Evolutionary conservation across 2,113 vertebrate species (phyloP).

Genomic region (Microcebus tavaratra): DNA sequence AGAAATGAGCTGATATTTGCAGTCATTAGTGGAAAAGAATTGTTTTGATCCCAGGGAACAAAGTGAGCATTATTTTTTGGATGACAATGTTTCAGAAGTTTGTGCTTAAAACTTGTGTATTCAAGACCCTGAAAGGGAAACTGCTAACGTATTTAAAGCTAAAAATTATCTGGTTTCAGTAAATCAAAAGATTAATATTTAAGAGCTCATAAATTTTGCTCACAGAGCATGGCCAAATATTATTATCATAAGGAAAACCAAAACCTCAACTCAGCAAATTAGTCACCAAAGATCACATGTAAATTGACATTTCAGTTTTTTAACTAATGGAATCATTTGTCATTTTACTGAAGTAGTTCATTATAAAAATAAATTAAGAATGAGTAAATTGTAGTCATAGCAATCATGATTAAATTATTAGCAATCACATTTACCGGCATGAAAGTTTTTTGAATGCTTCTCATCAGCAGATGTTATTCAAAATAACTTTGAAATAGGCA

Average conservation of each 20-base stretch:
- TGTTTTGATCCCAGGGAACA: slow-evolving; percentile 58
- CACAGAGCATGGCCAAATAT: slow-evolving; percentile 61
- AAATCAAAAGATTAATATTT: slow-evolving; percentile 69
- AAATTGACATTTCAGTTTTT: slow-evolving; percentile 76
- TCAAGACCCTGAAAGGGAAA: slow-evolving; percentile 54
- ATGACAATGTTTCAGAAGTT: slow-evolving; percentile 74
- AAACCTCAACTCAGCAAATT: slow-evolving; percentile 74
- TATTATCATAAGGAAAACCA: slow-evolving; percentile 75
- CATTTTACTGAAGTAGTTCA: slow-evolving; percentile 76
- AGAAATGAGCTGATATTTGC: slow-evolving; percentile 73
- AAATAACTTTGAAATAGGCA: slow-evolving; percentile 68
- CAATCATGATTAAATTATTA: slow-evolving; percentile 75
- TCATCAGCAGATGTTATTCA: slow-evolving; percentile 55
- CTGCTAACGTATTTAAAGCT: slow-evolving; percentile 53
- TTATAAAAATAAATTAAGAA: slow-evolving; percentile 79
- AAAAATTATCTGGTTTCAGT: slow-evolving; percentile 72
- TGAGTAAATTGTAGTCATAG: slow-evolving; percentile 74
- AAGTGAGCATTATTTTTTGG: slow-evolving; percentile 62
- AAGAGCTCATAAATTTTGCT: slow-evolving; percentile 74
- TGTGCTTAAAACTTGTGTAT: slow-evolving; percentile 56
- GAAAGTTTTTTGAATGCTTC: slow-evolving; percentile 61
- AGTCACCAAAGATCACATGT: slow-evolving; percentile 64
- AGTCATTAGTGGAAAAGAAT: slow-evolving; percentile 51
- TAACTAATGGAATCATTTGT: slow-evolving; percentile 76
- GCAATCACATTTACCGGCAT: slow-evolving; percentile 67